Conservation (phyloP, 2,113 vertebrate genomes). For the Thamnophis sirtalis region DNA sequence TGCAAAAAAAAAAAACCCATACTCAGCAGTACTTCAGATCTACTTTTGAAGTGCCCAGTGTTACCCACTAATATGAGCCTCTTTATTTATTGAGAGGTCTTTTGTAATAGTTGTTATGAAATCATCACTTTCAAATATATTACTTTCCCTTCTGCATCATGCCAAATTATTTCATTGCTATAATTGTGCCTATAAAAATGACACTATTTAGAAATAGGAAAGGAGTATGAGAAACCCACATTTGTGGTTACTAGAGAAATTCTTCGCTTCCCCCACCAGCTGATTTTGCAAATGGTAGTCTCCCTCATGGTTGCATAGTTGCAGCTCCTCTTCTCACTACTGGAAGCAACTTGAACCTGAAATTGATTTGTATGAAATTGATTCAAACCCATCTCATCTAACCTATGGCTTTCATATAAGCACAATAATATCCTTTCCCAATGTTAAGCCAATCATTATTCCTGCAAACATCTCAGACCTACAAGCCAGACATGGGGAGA, state of each 20-base stretch:
- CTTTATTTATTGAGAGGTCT: conserved; percentile 3
- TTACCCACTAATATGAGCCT: neutral
- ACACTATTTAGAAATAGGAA: neutral
- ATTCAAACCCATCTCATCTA: neutral
- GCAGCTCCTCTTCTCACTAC: neutral
- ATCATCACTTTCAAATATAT: conserved; percentile 37
- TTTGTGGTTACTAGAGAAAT: neutral
- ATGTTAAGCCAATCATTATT: neutral
- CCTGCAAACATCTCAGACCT: neutral
- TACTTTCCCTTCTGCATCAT: conserved; percentile 16
- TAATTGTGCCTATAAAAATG: neutral
- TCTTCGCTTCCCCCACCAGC: neutral
- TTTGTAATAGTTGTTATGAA: conserved; percentile 25
- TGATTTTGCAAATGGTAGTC: neutral
- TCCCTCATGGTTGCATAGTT: neutral
- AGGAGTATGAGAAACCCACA: neutral
- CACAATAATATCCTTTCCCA: neutral
- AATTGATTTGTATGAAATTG: neutral
- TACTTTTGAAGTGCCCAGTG: neutral
- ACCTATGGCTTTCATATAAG: neutral
- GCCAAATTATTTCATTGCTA: conserved; percentile 26
- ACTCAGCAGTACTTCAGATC: neutral
- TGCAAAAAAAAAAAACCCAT: neutral
- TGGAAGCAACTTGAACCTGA: neutral
- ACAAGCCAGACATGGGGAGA: neutral